A percentile compares a stretch with the other conserved stretches of the same genome.
These are phyloP conservation scores for Patella depressa DNA, from an alignment of 2,888 invertebrate genomes.

Conservation along the genomic window DNA sequence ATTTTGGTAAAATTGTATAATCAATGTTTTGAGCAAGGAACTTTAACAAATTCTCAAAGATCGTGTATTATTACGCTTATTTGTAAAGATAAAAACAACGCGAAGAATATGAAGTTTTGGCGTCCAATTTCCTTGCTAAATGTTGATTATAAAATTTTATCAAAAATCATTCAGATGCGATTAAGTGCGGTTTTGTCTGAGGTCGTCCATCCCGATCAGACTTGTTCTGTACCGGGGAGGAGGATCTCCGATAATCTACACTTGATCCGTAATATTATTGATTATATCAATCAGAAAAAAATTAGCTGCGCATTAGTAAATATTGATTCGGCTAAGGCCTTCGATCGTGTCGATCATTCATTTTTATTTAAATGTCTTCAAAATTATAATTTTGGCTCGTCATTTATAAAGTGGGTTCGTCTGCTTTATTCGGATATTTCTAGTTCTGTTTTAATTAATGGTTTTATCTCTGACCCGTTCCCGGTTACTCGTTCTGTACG, in stretches of 20 bases:
- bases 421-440: constrained; percentile 6
- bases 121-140: constrained; percentile 45
- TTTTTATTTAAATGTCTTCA: constrained; percentile 12
- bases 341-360: not conserved
- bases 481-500: not conserved
- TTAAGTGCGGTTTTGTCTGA: constrained; percentile 30
- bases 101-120: constrained; percentile 37
- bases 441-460: not conserved
- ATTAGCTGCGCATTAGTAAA: constrained; percentile 35
- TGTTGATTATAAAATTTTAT: constrained; percentile 43
- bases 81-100: constrained; percentile 38
- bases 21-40: too few relatives aligned
- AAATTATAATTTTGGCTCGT: constrained; percentile 16
- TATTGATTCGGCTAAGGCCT: constrained; percentile 15
- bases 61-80: constrained; percentile 18
- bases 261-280: constrained; percentile 36
- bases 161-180: constrained; percentile 38
- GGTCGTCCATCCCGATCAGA: constrained; percentile 40
- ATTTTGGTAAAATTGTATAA: not conserved
- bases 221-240: constrained; percentile 40
- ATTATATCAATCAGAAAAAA: constrained; percentile 41
- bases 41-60: too few relatives aligned
- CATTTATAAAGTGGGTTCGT: constrained; percentile 18
- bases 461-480: not conserved
- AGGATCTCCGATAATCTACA: constrained; percentile 45